Conservation (phyloP, 1,140 invertebrate genomes). For the Orius insidiosus region DNA sequence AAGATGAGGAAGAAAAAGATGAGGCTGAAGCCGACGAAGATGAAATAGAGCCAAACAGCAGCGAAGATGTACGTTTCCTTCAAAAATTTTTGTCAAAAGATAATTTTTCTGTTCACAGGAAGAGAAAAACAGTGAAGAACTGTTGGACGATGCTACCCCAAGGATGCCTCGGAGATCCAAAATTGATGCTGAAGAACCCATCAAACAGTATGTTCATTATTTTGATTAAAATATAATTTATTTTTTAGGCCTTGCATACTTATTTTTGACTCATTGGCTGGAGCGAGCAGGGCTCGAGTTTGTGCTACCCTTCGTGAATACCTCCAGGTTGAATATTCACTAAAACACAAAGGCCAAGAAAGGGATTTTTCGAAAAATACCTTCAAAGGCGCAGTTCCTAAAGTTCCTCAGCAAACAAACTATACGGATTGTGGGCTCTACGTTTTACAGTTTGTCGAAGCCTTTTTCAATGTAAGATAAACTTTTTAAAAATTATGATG, state of each 20-base stretch:
- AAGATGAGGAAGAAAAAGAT: slow-evolving; percentile 24
- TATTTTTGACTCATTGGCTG: slow-evolving; percentile 84
- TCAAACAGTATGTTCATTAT: slow-evolving; percentile 36
- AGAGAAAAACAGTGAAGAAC: slow-evolving; percentile 5
- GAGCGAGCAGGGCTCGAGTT: slow-evolving; percentile 57
- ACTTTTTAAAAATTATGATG: slow-evolving; percentile 9
- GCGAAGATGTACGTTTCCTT: slow-evolving; percentile 17
- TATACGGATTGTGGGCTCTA: slow-evolving; percentile 93
- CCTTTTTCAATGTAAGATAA: slow-evolving; percentile 64
- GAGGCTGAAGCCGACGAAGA: slow-evolving; percentile 25
- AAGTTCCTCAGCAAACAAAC: slow-evolving; percentile 92
- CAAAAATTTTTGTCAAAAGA: too few species aligned
- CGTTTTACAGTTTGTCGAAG: slow-evolving; percentile 88
- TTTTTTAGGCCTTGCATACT: slow-evolving; percentile 66
- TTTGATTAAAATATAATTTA: slow-evolving; percentile 8
- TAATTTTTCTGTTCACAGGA: slow-evolving; percentile 6
- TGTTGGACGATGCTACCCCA: slow-evolving; percentile 15
- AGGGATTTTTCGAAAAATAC: slow-evolving; percentile 59
- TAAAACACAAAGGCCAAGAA: slow-evolving; percentile 42
- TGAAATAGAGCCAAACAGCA: slow-evolving; percentile 21
- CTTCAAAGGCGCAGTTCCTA: slow-evolving; percentile 65
- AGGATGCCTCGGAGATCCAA: neutral
- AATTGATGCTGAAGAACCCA: slow-evolving; percentile 25
- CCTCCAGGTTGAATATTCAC: slow-evolving; percentile 72
- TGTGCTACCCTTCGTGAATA: slow-evolving; percentile 78